Base-by-base conservation (phyloP, 2,888 invertebrate genomes). In the Microplitis deprimator region DNA sequence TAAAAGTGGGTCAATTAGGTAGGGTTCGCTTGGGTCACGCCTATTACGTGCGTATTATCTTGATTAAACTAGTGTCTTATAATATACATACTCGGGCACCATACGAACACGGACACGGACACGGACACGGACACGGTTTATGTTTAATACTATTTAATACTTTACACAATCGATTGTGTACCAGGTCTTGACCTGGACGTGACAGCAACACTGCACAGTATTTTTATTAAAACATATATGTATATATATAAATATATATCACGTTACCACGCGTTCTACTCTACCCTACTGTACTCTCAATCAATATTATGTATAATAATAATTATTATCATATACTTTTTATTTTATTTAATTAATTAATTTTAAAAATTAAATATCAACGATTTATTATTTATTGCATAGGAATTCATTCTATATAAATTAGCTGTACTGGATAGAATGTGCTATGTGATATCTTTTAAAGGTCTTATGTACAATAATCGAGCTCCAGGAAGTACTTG, bases 1-100 rank as follows among this genome's bases (percentile, higher is more conserved):
- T 60, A 67, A 50, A 73, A 75, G 50, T 79, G 73, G 81, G 81
- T 81, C 81, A 81, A 81, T 76, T 81, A 77, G 77, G 29, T 50
- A 50, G 59, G 41, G 50, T 62, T 59, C 17, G 40, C 60, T 59
- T 70, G 67, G 79, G 73, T 77, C 74, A 76, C 73, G 75, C 72
- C 76, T 73, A 77, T 79, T 76, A 69, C 68, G 67, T 70, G 75
- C 64, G 75, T 78, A 77, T 77, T 77, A 77, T 79, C 78, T 78
- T 73, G 75, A 79, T 80, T 75, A 73, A 38, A 60, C 59, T 74
- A 38, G 50, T 50, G 29, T 62, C n/a, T 62, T 41, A 13, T 50
- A 50, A 50, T 8, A 50, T 50, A 50, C 8, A 50, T 50, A 50
- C 50, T 13, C 50, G 7, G 20, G 20, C 20, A 20, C 20, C 1